A percentile compares a stretch with the other conserved stretches of the same genome.
Conservation (phyloP, 2,797 vertebrate species). For the Sebastes baramenuke region DNA sequence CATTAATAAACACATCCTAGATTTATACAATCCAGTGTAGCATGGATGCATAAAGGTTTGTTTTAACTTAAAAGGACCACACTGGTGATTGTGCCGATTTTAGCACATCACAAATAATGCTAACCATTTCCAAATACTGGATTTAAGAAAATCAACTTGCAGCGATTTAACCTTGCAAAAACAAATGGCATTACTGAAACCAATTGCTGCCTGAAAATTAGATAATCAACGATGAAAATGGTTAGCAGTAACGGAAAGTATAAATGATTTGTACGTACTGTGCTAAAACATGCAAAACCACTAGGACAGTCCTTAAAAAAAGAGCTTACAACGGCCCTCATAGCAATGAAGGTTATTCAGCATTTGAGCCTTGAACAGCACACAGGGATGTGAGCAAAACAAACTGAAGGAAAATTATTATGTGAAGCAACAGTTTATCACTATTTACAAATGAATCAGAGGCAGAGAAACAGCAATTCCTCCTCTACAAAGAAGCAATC, state of each 20-base stretch:
- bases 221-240: neutral
- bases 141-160: neutral
- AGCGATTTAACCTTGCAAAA: neutral
- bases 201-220: neutral
- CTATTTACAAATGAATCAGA: constrained; percentile 67
- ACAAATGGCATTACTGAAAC: neutral
- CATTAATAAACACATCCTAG: constrained; percentile 52
- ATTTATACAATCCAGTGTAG: constrained; percentile 67
- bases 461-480: constrained; percentile 36
- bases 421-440: constrained; percentile 40
- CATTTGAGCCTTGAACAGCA: constrained; percentile 35
- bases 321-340: constrained; percentile 12
- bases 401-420: constrained; percentile 26
- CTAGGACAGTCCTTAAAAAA: constrained; percentile 10
- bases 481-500: constrained; percentile 53
- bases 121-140: neutral
- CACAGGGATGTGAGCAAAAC: constrained; percentile 50
- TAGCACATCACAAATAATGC: constrained; percentile 28
- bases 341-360: constrained; percentile 17
- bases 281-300: constrained; percentile 50
- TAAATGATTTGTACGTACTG: constrained; percentile 7
- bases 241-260: neutral
- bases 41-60: constrained; percentile 11
- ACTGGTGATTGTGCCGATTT: constrained; percentile 27
- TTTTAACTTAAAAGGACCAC: constrained; percentile 21